phyloP scores from a whole-genome alignment of 2,113 vertebrate genomes.

The Tachuris rubrigastra region DNA sequence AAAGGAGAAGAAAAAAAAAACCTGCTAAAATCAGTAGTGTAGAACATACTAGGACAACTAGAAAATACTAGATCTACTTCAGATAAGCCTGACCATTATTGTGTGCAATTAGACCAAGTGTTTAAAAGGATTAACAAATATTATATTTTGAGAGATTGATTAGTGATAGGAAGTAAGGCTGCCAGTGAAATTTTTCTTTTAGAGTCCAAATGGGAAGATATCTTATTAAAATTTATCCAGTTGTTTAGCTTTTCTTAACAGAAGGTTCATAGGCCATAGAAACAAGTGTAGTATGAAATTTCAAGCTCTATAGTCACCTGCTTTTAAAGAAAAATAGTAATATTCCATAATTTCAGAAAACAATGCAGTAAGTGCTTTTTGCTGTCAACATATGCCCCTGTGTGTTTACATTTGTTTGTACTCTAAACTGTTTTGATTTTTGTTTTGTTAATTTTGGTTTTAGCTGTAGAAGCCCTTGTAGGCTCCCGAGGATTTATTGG shows the following conservation, averaged over 20 bases:
- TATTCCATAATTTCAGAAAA: not conserved
- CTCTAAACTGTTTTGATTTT: not conserved
- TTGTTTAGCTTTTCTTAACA: constrained; percentile 21
- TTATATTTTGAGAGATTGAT: not conserved
- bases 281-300: constrained; percentile 29
- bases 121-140: constrained; percentile 18
- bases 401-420: not conserved
- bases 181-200: not conserved
- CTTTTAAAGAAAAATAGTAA: not conserved
- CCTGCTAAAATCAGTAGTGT: not conserved
- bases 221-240: constrained; percentile 9
- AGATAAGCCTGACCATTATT: not conserved
- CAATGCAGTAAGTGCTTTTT: not conserved
- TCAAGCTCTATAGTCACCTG: not conserved
- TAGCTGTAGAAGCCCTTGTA: not conserved
- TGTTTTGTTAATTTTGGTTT: not conserved
- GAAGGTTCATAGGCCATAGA: not conserved
- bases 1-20: not conserved
- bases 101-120: not conserved
- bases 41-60: not conserved
- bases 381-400: not conserved
- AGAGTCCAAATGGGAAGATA: not conserved
- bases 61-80: not conserved
- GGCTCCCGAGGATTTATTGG: not conserved
- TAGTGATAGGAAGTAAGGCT: not conserved